phyloP scores from a whole-genome alignment of 2,797 vertebrate genomes.

The Periparus ater region DNA sequence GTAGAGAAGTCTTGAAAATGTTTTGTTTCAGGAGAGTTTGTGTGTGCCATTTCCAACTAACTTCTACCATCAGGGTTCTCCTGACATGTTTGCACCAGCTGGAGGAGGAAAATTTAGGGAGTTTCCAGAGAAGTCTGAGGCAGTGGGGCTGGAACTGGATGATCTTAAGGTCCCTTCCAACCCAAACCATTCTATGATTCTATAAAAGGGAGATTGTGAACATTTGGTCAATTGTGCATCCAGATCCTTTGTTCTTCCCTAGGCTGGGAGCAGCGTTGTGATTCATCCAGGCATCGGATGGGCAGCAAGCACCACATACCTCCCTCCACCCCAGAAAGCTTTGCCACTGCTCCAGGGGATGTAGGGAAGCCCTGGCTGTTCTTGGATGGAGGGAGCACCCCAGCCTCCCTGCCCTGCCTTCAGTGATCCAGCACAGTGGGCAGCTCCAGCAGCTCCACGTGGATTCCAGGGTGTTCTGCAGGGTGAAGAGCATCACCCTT shows the following conservation, averaged over 20 bases:
- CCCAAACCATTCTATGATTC: neutral
- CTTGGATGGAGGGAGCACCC: neutral
- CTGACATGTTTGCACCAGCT: neutral
- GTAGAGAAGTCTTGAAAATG: neutral
- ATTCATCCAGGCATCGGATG: accelerated
- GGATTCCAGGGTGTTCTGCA: accelerated
- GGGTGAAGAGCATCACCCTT: neutral
- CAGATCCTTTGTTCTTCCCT: neutral
- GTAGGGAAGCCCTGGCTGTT: neutral
- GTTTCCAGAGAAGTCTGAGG: neutral
- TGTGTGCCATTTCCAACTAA: neutral
- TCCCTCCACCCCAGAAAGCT: neutral
- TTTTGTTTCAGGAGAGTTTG: neutral
- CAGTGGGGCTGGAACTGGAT: neutral
- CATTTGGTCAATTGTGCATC: neutral
- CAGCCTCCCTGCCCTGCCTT: neutral
- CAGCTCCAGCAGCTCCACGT: accelerated
- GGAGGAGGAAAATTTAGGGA: neutral
- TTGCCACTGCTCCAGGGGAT: neutral
- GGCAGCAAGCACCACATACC: neutral
- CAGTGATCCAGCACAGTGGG: accelerated
- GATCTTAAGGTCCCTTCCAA: neutral
- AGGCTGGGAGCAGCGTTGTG: accelerated
- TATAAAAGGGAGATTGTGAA: neutral
- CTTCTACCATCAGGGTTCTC: neutral